These are phyloP conservation scores for Orchesella flavescens DNA, from an alignment of 2,888 invertebrate species.

Conservation along the genomic window DNA sequence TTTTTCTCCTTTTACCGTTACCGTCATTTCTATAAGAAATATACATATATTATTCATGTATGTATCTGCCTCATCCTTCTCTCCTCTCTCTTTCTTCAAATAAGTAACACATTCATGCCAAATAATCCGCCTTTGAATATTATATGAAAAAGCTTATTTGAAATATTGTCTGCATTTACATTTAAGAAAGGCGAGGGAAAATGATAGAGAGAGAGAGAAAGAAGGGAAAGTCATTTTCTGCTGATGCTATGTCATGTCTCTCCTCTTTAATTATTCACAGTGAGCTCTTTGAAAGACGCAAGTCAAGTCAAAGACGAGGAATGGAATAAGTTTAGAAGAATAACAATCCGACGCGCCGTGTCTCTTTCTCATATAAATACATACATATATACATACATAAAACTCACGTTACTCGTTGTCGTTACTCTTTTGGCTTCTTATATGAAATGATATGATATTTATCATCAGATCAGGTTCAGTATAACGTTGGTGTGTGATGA, in stretches of 20 bases:
- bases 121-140: constrained; percentile 21
- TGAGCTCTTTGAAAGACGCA: constrained; percentile 20
- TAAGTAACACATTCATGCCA: neutral
- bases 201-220: neutral
- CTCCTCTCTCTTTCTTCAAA: too few species aligned
- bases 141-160: neutral
- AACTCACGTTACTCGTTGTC: too few species aligned
- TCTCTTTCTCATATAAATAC: too few species aligned
- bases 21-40: neutral
- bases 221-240: constrained; percentile 48
- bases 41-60: too few species aligned
- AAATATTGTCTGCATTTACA: constrained; percentile 43
- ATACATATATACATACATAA: too few species aligned
- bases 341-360: too few species aligned
- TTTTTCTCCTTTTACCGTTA: constrained; percentile 10
- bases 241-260: constrained; percentile 37
- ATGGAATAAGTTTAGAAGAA: neutral
- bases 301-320: constrained; percentile 30
- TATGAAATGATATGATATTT: too few species aligned
- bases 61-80: too few species aligned
- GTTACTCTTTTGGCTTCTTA: too few species aligned
- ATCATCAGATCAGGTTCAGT: too few species aligned
- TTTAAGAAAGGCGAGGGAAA: constrained; percentile 36
- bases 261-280: constrained; percentile 50
- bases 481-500: too few species aligned